A percentile compares a stretch with the other conserved stretches of the same genome.
These are phyloP conservation scores for Xenopus borealis DNA, from an alignment of 2,113 vertebrate species.

Conservation along the genomic window DNA sequence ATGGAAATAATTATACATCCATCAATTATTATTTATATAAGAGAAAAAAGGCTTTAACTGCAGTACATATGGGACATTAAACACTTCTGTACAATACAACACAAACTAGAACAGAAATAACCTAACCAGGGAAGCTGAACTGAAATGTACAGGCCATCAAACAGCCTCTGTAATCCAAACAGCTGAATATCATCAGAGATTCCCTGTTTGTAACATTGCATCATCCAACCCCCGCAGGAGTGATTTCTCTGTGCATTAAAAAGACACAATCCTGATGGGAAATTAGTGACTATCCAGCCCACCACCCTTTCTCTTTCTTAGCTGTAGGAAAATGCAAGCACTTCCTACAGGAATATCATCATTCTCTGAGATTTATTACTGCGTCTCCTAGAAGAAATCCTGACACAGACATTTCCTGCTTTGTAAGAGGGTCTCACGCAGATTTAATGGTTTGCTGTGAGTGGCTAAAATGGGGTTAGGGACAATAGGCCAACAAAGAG, in stretches of 20 bases:
- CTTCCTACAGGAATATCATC: background rate
- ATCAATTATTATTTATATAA: too few species aligned
- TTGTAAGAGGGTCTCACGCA: background rate
- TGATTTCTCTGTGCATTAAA: background rate
- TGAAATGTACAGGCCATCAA: slow-evolving; percentile 2
- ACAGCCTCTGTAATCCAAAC: slow-evolving; percentile 4
- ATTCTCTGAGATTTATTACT: background rate
- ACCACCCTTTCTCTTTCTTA: background rate
- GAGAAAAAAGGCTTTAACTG: too few species aligned
- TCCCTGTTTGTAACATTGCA: slow-evolving; percentile 21
- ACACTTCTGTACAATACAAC: too few species aligned
- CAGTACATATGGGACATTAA: too few species aligned
- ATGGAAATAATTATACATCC: too few species aligned
- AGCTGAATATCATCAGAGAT: slow-evolving; percentile 33
- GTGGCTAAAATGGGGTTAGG: too few species aligned
- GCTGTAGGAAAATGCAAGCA: slow-evolving; percentile 3
- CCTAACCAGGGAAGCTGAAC: background rate
- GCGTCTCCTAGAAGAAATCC: background rate
- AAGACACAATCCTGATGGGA: slow-evolving; percentile 19
- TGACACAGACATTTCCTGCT: slow-evolving; percentile 6
- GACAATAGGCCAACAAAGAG: too few species aligned
- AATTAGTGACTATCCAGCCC: slow-evolving; percentile 16
- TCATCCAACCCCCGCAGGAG: slow-evolving; percentile 12
- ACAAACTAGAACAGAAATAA: too few species aligned
- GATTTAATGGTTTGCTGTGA: too few species aligned